Base-by-base conservation (phyloP, 2,797 vertebrate species). In the Lepidocolaptes lacrymiger region DNA sequence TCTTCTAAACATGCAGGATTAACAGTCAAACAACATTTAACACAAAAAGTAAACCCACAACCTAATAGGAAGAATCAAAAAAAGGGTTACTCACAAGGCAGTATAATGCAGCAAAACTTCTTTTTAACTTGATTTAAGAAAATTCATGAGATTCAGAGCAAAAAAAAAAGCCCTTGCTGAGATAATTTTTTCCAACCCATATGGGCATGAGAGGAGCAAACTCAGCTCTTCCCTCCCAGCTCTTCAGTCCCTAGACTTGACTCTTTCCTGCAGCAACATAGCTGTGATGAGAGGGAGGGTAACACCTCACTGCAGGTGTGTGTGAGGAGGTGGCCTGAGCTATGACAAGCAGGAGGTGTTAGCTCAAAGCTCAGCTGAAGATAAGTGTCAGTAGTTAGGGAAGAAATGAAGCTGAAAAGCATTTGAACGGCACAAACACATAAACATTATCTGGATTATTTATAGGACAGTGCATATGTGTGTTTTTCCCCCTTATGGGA, bases 311-410 rank as follows among this genome's bases (percentile, higher is more conserved):
- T 63, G 51, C 51, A 59, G 82, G 49, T 9, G 58, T 0, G 5
- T 3, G 0, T 15, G 7, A 17, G 6, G 20, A 54, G 14, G 16
- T 62, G 43, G 46, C 32, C 74, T 68, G 62, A 74, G 49, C 62
- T 66, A 51, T 62, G 76, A 72, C 58, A 90, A 85, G 69, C 73
- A 43, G 54, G 24, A 96, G 37, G 22, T 61, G 54, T 68, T 59
- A 78, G 59, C 66, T 92, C 88, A 79, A 84, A 91, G 84, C 36
- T 84, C 82, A 86, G 73, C 43, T 88, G 58, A 96, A 92, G 48
- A 27, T 46, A 83, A 76, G 51, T 28, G 44, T 43, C 72, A 93
- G 71, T 41, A 74, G 48, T 49, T 43, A 82, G 44, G 26, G 48
- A 3, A 66, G 91, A 90, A 89, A 82, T 13, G n/a, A 93, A 90